Conservation (phyloP, 2,888 invertebrate species). For the Ischnura elegans region DNA sequence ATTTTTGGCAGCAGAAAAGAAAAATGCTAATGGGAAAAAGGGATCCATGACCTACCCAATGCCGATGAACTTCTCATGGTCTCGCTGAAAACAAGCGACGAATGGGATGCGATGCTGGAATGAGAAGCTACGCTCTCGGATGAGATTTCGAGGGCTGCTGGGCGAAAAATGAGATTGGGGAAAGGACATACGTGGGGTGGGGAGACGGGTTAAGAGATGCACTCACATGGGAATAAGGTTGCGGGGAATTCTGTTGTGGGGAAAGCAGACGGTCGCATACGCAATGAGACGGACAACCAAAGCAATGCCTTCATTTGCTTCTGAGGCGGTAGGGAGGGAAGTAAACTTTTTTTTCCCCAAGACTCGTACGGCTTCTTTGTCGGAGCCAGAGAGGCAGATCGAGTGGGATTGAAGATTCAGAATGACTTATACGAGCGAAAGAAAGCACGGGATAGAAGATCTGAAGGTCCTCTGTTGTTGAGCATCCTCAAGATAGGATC, state of each 20-base stretch:
- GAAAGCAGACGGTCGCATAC: constrained; percentile 38
- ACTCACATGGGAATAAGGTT: background rate
- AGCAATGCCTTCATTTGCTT: constrained; percentile 59
- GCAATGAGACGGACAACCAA: constrained; percentile 63
- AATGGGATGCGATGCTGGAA: background rate
- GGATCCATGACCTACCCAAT: constrained; percentile 5
- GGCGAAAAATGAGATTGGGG: background rate
- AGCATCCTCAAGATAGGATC: background rate
- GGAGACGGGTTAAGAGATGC: background rate
- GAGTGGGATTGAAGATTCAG: background rate
- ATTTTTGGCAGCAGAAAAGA: too few species aligned
- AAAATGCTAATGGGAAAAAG: too few species aligned
- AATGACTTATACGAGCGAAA: too few species aligned
- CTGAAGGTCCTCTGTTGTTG: background rate
- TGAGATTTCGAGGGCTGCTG: background rate
- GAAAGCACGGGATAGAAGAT: background rate
- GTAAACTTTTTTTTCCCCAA: background rate
- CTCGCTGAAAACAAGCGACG: background rate
- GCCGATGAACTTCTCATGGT: constrained; percentile 27
- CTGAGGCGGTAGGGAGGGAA: background rate
- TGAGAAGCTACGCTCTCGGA: background rate
- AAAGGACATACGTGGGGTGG: background rate
- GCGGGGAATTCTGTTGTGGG: background rate
- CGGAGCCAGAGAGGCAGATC: background rate
- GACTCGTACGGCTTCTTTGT: background rate